Conservation (phyloP, 2,888 invertebrate genomes). For the Mellilla xanthometata region DNA sequence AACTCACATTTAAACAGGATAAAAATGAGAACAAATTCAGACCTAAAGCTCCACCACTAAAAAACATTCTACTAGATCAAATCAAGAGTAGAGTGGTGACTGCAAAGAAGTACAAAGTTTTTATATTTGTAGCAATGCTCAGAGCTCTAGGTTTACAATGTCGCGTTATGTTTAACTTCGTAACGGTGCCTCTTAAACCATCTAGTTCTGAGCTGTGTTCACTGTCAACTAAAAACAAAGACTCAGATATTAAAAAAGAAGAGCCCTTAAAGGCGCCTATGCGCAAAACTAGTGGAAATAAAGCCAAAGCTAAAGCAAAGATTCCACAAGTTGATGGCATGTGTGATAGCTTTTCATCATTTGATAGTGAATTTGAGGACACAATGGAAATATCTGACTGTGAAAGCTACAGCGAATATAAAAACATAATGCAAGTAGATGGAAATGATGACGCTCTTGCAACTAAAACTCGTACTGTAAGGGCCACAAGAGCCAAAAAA, state of each 20-base stretch:
- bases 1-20: conserved; percentile 82
- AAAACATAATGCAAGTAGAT: conserved; percentile 61
- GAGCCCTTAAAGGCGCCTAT: too few relatives aligned
- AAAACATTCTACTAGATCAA: conserved; percentile 76
- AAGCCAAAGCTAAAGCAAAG: conserved; percentile 41
- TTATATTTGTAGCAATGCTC: conserved; percentile 89
- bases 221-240: conserved; percentile 72
- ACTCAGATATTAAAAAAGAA: conserved; percentile 38
- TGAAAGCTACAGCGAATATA: conserved; percentile 11
- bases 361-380: conserved; percentile 38
- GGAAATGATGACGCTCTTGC: conserved; percentile 54
- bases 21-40: conserved; percentile 76
- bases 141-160: conserved; percentile 92
- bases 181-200: conserved; percentile 88
- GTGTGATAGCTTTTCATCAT: conserved; percentile 52
- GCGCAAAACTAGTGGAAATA: conserved; percentile 29
- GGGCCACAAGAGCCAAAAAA: conserved; percentile 40
- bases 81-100: conserved; percentile 84
- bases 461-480: conserved; percentile 44
- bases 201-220: conserved; percentile 84
- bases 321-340: conserved; percentile 83
- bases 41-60: conserved; percentile 71
- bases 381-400: conserved; percentile 62
- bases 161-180: conserved; percentile 91
- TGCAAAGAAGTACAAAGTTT: conserved; percentile 86